A percentile compares a stretch with the other conserved stretches of the same genome.
These are phyloP conservation scores for Crossaster papposus DNA, from an alignment of 53 echinoderm and acorn worm genomes.

Conservation along the genomic window DNA sequence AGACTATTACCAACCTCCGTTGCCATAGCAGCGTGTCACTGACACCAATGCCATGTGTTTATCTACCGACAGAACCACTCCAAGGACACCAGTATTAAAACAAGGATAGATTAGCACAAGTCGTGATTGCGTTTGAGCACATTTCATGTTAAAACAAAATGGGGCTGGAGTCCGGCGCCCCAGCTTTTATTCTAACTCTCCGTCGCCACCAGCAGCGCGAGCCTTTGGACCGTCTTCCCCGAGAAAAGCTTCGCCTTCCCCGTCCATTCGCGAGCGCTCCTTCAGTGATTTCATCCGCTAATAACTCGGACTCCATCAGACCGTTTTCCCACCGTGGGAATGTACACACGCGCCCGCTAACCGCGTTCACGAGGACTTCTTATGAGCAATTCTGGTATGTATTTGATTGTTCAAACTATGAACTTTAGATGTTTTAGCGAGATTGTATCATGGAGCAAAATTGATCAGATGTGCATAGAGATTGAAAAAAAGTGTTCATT, in stretches of 20 bases:
- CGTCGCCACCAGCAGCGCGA: neutral
- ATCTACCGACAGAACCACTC: neutral
- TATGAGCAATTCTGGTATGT: constrained; percentile 44
- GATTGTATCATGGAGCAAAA: neutral
- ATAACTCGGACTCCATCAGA: neutral
- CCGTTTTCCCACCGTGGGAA: constrained; percentile 2
- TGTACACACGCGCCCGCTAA: neutral
- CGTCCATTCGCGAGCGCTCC: neutral
- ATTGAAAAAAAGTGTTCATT: no score
- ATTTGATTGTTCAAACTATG: no score
- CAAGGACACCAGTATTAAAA: neutral
- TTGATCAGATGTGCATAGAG: neutral
- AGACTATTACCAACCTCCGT: constrained; percentile 41
- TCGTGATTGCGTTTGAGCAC: neutral
- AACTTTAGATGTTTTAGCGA: neutral
- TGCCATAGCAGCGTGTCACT: constrained; percentile 27
- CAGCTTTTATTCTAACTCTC: neutral
- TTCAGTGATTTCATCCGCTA: neutral
- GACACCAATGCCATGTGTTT: neutral
- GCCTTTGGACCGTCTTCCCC: neutral
- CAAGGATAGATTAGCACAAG: neutral
- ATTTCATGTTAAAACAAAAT: neutral
- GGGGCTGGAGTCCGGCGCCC: neutral
- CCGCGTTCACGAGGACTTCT: constrained; percentile 9
- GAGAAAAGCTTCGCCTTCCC: neutral